A percentile compares a stretch with the other conserved stretches of the same genome.
Conservation (phyloP, 1,140 invertebrate genomes). For the Diachasma alloeum region DNA sequence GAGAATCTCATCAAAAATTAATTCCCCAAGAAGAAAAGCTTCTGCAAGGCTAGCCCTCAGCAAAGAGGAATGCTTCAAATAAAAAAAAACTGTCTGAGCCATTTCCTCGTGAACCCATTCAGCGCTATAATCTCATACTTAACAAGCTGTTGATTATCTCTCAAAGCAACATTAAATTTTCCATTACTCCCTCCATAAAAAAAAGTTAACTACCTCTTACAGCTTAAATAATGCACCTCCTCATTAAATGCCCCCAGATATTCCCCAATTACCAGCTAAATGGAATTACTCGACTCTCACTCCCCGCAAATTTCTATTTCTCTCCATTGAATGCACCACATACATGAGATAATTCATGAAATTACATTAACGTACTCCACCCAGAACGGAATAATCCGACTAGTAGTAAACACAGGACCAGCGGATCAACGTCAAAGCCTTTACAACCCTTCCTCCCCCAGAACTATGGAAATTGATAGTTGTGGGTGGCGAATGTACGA, state of each 20-base stretch:
- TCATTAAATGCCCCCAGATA: background rate
- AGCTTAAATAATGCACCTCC: background rate
- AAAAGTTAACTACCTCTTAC: background rate
- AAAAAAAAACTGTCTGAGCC: too few relatives aligned
- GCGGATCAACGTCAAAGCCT: background rate
- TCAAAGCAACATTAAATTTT: background rate
- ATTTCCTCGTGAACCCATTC: too few relatives aligned
- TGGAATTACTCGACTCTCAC: background rate
- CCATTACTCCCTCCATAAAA: background rate
- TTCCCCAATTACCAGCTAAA: background rate
- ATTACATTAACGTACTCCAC: background rate
- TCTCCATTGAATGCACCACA: background rate
- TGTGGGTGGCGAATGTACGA: background rate
- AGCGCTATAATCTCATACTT: too few relatives aligned
- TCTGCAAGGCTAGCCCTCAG: too few relatives aligned
- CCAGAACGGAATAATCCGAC: background rate
- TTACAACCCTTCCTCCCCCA: background rate
- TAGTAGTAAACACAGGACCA: constrained; percentile 2
- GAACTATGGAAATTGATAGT: constrained; percentile 9
- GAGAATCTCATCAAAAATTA: too few relatives aligned
- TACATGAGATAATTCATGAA: background rate
- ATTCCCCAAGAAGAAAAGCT: too few relatives aligned
- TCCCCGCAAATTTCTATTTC: background rate
- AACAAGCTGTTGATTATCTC: too few relatives aligned
- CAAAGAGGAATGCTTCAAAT: too few relatives aligned